A percentile compares a stretch with the other conserved stretches of the same genome.
Evolutionary conservation across 2,797 vertebrate genomes (phyloP).

Genomic region (Pseudochirops corinnae): DNA sequence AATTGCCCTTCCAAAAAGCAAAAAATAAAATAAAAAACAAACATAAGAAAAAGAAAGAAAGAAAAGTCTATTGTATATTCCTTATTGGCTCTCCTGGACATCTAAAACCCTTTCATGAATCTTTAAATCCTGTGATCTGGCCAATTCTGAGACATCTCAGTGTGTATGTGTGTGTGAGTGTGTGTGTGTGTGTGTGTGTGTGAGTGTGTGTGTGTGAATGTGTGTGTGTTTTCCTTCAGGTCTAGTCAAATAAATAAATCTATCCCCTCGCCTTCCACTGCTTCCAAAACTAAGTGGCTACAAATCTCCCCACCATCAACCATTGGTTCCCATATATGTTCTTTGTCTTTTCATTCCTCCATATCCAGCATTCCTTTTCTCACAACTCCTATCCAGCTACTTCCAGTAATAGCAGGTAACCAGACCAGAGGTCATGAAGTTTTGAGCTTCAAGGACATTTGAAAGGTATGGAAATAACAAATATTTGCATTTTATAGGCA

Average conservation of each 20-base stretch:
- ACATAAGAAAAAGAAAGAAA: too few relatives aligned
- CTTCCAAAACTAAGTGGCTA: neutral
- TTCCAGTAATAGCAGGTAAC: neutral
- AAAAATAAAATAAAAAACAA: too few relatives aligned
- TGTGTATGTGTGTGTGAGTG: too few relatives aligned
- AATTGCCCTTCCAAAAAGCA: too few relatives aligned
- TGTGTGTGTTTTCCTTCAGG: neutral
- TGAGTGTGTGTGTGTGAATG: neutral
- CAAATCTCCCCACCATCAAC: neutral
- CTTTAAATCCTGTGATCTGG: neutral
- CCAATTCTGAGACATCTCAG: neutral
- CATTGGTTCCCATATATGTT: neutral
- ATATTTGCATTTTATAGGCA: neutral
- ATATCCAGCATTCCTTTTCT: neutral
- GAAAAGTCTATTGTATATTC: neutral
- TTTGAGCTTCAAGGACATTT: conserved; percentile 10
- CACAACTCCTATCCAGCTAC: neutral
- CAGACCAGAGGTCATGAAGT: neutral
- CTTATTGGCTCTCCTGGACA: neutral
- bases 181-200: too few relatives aligned
- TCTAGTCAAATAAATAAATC: neutral
- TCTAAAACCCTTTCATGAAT: neutral
- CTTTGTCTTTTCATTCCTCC: neutral
- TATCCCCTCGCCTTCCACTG: neutral
- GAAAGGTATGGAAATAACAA: conserved; percentile 7